These are phyloP conservation scores for Zapus hudsonius DNA, from an alignment of 2,113 vertebrate species.

Conservation along the genomic window DNA sequence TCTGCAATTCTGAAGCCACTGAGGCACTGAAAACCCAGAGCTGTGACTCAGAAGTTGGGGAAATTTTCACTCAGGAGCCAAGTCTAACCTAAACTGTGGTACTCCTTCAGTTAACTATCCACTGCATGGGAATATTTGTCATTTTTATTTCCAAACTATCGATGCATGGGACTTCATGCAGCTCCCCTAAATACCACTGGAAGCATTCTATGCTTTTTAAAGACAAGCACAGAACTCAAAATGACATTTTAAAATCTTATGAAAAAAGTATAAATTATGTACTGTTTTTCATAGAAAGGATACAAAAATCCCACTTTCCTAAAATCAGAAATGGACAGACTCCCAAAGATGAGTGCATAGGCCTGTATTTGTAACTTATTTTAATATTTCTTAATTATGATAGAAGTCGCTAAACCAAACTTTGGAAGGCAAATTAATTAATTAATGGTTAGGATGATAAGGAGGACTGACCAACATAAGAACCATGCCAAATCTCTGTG, in stretches of 20 bases:
- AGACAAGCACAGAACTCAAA: no score
- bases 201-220: accelerated
- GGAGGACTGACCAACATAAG: no score
- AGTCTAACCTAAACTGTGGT: background rate
- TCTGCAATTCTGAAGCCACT: background rate
- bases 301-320: background rate
- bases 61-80: background rate
- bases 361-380: background rate
- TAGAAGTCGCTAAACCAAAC: background rate
- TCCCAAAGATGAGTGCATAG: background rate
- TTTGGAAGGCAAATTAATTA: background rate
- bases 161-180: background rate
- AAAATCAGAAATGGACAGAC: background rate
- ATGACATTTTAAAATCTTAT: no score
- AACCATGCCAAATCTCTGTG: no score
- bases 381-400: conserved; percentile 1
- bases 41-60: background rate
- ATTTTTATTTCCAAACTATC: background rate
- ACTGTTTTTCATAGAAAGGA: no score
- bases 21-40: background rate
- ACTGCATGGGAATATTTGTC: background rate
- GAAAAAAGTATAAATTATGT: no score
- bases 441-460: background rate
- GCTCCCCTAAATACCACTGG: background rate
- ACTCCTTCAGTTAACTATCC: background rate